phyloP scores from a whole-genome alignment of 2,888 invertebrate species.

The Tenodera sinensis region DNA sequence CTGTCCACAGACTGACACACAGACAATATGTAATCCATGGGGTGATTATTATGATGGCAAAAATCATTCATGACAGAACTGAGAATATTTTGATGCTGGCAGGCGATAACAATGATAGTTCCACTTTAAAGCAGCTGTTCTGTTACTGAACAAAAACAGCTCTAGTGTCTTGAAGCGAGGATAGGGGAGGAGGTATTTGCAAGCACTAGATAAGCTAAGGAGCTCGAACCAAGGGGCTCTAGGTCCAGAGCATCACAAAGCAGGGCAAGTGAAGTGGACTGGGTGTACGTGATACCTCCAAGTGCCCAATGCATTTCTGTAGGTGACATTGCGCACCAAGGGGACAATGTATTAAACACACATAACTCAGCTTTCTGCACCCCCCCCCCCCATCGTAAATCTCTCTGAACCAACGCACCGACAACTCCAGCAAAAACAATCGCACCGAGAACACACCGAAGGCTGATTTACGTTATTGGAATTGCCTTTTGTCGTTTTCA shows the following conservation, averaged over 20 bases:
- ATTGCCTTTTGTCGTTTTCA: background rate
- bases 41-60: no score
- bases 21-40: no score
- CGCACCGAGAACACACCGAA: background rate
- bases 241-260: background rate
- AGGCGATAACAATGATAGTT: no score
- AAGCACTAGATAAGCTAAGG: background rate
- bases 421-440: background rate
- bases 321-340: background rate
- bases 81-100: no score
- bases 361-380: background rate
- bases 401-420: background rate
- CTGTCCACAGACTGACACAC: no score
- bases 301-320: background rate
- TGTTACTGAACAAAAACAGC: no score
- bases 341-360: background rate
- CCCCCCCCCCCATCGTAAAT: background rate
- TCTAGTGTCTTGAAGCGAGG: no score
- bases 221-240: background rate
- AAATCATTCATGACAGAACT: no score
- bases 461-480: background rate
- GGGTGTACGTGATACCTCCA: background rate
- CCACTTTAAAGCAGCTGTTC: no score
- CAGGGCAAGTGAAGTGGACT: background rate
- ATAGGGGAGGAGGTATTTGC: no score